Percentiles rank a stretch among this genome's conserved stretches.
These are phyloP conservation scores for Galerucella nymphaeae DNA, from an alignment of 2,888 invertebrate species.

Conservation along the genomic window DNA sequence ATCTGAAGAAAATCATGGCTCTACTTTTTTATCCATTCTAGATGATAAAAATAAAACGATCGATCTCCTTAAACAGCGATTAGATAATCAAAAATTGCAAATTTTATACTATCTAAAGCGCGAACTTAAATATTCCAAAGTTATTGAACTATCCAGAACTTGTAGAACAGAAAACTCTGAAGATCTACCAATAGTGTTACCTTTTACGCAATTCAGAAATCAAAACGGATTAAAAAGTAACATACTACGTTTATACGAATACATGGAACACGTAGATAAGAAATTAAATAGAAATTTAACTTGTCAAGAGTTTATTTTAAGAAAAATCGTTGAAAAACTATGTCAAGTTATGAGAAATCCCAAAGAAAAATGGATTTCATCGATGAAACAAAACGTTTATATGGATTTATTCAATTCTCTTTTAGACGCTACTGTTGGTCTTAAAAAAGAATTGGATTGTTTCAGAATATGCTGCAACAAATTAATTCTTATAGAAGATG, in stretches of 20 bases:
- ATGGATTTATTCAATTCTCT: constrained; percentile 53
- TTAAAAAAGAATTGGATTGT: constrained; percentile 52
- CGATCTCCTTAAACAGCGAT: constrained; percentile 51
- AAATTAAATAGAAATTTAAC: constrained; percentile 45
- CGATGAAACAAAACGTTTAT: constrained; percentile 45
- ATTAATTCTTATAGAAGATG: constrained; percentile 57
- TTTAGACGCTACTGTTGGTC: constrained; percentile 48
- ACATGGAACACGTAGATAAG: constrained; percentile 52
- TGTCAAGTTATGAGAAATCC: constrained; percentile 44
- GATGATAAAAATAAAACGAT: constrained; percentile 59
- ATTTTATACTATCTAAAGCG: constrained; percentile 56
- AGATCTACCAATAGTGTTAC: constrained; percentile 55
- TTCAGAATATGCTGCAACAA: constrained; percentile 56
- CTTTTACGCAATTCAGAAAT: constrained; percentile 54
- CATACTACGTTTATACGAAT: constrained; percentile 52
- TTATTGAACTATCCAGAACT: constrained; percentile 54
- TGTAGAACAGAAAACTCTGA: constrained; percentile 52
- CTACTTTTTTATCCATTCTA: constrained; percentile 50
- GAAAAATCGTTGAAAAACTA: constrained; percentile 51
- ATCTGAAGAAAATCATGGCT: constrained; percentile 16
- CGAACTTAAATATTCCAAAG: constrained; percentile 48
- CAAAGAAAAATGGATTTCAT: constrained; percentile 36
- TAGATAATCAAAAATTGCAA: constrained; percentile 58
- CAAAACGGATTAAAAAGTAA: constrained; percentile 55
- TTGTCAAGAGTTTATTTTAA: constrained; percentile 53